Base-by-base conservation (phyloP, 1,140 invertebrate species). In the Condylostylus longicornis region DNA sequence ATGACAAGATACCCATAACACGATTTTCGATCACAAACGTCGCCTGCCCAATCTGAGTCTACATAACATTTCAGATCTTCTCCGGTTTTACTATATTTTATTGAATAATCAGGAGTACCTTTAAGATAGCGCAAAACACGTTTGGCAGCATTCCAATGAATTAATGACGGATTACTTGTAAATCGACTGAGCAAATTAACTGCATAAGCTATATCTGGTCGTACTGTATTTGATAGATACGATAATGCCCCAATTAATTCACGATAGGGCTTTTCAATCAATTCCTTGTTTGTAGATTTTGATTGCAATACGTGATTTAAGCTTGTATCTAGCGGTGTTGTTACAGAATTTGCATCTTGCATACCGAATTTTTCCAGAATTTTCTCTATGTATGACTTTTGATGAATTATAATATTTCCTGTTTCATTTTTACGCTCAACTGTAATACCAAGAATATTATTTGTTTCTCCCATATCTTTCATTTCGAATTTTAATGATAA, bases 41-140 rank as follows among this genome's bases (percentile, higher is more conserved):
- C 50, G 12, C 47, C 50, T 14, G 54, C 62, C 47, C 49, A 66
- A 38, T 66, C 64, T 17, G 63, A 44, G 37, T 67, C 63, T 20
- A 42, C 51, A 41, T 45, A 62, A 5, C 41, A 50, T 29, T 3
- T 22, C 23, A 35, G 13, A 15, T 5, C 22, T 40, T 7, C 15
- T 17, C 5, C 19, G n/a, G 15, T 14, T 21, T 12, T 14, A 23
- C 22, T 3, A 33, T 21, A 38, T 13, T 12, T 15, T 28, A 34
- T 40, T 12, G 31, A 30, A 10, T 8, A 7, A 12, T 34, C 23
- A 6, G 5, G 5, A 4, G 54, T 53, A 9, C 49, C 47, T 39
- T 49, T 46, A 30, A 54, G 42, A 46, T 51, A 58, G 31, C 41
- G 40, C n/a, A 60, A 38, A 5, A 56, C 32, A 38, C 51, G 42